Conservation (phyloP, 2,888 invertebrate species). For the Ennomos quercinarius region DNA sequence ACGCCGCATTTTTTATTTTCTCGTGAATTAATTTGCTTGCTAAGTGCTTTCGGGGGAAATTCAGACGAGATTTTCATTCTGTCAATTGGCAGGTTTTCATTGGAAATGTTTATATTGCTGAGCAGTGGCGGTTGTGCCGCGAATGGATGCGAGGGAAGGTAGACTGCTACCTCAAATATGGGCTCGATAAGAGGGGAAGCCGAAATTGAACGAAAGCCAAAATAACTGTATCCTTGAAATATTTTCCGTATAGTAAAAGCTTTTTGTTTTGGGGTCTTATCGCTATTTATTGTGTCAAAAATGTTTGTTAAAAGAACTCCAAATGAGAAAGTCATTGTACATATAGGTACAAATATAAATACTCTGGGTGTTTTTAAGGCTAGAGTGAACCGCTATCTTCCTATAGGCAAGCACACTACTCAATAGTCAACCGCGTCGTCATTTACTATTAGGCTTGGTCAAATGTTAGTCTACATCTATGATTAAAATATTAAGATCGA, state of each 20-base stretch:
- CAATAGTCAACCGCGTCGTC: too few species aligned
- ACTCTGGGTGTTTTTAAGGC: too few species aligned
- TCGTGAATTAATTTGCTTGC: constrained; percentile 74
- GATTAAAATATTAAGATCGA: too few species aligned
- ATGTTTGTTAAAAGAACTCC: constrained; percentile 5
- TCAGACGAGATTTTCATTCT: constrained; percentile 58
- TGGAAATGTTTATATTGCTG: constrained; percentile 59
- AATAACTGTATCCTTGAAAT: constrained; percentile 27
- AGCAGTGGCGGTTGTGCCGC: constrained; percentile 55
- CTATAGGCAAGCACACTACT: too few species aligned
- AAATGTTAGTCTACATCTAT: too few species aligned
- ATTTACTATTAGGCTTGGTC: too few species aligned
- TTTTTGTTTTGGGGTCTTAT: constrained; percentile 22
- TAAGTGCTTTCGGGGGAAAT: constrained; percentile 65
- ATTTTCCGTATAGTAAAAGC: constrained; percentile 16
- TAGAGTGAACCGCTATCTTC: too few species aligned
- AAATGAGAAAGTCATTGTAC: too few species aligned
- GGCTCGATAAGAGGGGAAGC: constrained; percentile 32
- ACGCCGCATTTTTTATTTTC: constrained; percentile 60
- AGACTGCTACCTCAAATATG: constrained; percentile 45
- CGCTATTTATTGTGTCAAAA: constrained; percentile 1
- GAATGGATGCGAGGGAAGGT: constrained; percentile 40
- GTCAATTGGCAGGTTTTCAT: constrained; percentile 60
- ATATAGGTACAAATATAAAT: too few species aligned
- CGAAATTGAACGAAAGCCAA: constrained; percentile 36